Conservation (phyloP, 2,113 vertebrate species). For the Heloderma charlesbogerti region DNA sequence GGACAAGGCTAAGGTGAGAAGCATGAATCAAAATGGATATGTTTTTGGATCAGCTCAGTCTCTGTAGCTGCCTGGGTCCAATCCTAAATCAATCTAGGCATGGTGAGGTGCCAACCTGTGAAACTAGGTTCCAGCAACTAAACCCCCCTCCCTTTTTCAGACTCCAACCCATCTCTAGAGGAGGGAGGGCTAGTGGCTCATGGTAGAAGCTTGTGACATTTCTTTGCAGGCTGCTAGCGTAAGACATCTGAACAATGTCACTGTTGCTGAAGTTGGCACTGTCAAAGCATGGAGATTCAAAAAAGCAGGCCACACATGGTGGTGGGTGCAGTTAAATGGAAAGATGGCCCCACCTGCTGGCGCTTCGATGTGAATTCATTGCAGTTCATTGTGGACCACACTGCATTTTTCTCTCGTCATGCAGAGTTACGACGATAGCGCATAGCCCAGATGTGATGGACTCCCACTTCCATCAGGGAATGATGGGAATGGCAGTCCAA, state of each 20-base stretch:
- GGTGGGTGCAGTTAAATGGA: rapidly evolving
- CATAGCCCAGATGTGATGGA: not conserved
- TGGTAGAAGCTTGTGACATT: not conserved
- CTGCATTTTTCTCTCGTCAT: not conserved
- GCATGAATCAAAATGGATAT: not conserved
- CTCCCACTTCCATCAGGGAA: too few species aligned
- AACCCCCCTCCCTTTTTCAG: too few species aligned
- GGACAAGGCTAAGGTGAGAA: not conserved
- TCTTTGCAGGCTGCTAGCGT: not conserved
- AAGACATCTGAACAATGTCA: not conserved
- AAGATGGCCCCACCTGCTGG: constrained; percentile 36
- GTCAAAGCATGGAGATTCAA: not conserved
- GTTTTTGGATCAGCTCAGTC: not conserved
- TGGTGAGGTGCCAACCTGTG: too few species aligned
- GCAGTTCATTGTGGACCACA: not conserved
- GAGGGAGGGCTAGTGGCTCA: not conserved
- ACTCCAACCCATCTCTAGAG: not conserved
- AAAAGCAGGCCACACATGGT: too few species aligned
- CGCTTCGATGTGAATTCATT: not conserved
- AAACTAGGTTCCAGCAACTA: not conserved
- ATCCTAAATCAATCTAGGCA: not conserved
- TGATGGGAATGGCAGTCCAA: too few species aligned
- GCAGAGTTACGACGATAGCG: not conserved
- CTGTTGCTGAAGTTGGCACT: not conserved
- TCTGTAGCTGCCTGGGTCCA: not conserved